A percentile compares a stretch with the other conserved stretches of the same genome.
Conservation (phyloP, 1,140 invertebrate genomes). For the Pantala flavescens region DNA sequence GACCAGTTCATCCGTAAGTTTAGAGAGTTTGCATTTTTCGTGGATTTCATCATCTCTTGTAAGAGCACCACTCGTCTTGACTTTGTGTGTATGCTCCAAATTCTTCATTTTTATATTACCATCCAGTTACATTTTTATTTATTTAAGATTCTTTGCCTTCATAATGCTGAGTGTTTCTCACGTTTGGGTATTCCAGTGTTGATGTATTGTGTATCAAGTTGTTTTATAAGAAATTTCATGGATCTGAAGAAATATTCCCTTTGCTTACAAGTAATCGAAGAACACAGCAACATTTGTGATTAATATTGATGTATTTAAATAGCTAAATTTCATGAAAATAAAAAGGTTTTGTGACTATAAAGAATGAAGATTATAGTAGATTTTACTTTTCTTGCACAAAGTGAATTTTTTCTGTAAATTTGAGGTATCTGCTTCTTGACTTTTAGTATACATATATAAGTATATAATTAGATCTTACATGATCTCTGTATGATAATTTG, state of each 20-base stretch:
- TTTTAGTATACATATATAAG: background rate
- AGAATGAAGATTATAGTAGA: no score
- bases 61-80: background rate
- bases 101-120: background rate
- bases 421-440: background rate
- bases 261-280: no score
- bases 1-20: background rate
- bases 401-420: background rate
- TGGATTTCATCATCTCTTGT: background rate
- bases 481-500: background rate
- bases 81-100: background rate
- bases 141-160: background rate
- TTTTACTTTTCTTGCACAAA: background rate
- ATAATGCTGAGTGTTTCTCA: no score
- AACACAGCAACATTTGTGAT: no score
- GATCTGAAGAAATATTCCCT: no score
- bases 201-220: no score
- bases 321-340: no score
- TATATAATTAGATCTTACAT: background rate
- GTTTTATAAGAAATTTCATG: no score
- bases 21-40: background rate
- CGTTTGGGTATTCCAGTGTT: no score
- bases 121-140: background rate
- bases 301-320: no score
- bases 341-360: no score